Percentiles rank a stretch among this genome's conserved stretches.
Evolutionary conservation across 2,113 vertebrate genomes (phyloP).

Genomic region (Laticauda laticaudata): DNA sequence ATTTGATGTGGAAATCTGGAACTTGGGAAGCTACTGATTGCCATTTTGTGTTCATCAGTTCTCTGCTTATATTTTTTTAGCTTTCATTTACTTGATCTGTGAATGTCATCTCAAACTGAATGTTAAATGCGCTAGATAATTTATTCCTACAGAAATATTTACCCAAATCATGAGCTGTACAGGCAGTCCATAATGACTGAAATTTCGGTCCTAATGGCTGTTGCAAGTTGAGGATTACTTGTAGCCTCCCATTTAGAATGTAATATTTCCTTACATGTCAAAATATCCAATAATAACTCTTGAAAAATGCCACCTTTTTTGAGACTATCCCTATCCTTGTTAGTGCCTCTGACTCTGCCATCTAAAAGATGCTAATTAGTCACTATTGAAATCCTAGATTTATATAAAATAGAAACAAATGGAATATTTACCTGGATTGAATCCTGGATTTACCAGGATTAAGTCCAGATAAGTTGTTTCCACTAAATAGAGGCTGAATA

Average conservation of each 20-base stretch:
- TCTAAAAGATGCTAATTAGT: background rate
- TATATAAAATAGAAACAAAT: background rate
- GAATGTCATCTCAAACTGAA: background rate
- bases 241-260: background rate
- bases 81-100: background rate
- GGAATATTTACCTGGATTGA: background rate
- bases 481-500: background rate
- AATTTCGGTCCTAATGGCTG: background rate
- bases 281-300: background rate
- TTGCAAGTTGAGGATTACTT: background rate
- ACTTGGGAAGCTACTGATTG: background rate
- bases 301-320: background rate
- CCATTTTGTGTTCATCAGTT: background rate
- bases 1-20: background rate
- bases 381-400: background rate
- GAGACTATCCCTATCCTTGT: background rate
- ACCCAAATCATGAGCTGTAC: background rate
- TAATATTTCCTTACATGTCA: background rate
- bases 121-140: background rate
- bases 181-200: background rate
- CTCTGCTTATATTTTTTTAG: background rate
- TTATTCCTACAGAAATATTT: background rate
- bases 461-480: background rate
- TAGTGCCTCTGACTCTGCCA: background rate
- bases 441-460: background rate